These are phyloP conservation scores for Ladona fulva DNA, from an alignment of 1,140 invertebrate genomes.

Conservation along the genomic window DNA sequence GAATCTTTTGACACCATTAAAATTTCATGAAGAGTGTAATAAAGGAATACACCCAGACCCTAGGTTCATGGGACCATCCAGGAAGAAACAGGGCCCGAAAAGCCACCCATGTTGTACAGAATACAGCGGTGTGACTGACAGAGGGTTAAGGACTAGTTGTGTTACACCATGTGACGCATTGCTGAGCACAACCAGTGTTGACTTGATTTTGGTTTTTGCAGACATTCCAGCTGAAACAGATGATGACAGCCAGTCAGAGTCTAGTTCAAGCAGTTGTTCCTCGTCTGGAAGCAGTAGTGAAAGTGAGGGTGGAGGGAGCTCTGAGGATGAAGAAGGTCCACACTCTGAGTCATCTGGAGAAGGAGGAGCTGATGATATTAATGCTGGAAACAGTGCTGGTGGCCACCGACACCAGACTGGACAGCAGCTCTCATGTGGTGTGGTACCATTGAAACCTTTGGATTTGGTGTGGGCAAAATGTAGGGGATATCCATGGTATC, in stretches of 20 bases:
- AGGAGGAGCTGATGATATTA: conserved; percentile 19
- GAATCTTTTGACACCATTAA: no score
- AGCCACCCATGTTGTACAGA: no score
- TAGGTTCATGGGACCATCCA: no score
- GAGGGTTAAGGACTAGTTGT: no score
- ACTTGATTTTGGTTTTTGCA: conserved; percentile 17
- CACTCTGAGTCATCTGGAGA: conserved; percentile 19
- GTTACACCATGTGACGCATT: no score
- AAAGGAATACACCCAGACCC: no score
- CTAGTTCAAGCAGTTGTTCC: conserved; percentile 23
- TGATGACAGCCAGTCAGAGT: conserved; percentile 31
- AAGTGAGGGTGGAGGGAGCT: conserved; percentile 11
- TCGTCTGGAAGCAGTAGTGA: conserved; percentile 18
- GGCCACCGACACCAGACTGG: conserved; percentile 15
- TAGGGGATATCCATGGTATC: conserved; percentile 94
- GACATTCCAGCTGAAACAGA: conserved; percentile 30
- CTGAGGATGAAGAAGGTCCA: conserved; percentile 16
- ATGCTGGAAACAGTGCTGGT: not conserved
- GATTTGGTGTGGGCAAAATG: conserved; percentile 96
- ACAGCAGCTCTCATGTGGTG: conserved; percentile 18
- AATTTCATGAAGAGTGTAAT: no score
- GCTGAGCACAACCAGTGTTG: no score
- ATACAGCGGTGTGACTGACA: no score
- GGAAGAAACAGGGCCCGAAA: no score
- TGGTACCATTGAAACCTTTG: conserved; percentile 54